A percentile compares a stretch with the other conserved stretches of the same genome.
Conservation (phyloP, 2,113 vertebrate genomes). For the Puffinus mauretanicus region DNA sequence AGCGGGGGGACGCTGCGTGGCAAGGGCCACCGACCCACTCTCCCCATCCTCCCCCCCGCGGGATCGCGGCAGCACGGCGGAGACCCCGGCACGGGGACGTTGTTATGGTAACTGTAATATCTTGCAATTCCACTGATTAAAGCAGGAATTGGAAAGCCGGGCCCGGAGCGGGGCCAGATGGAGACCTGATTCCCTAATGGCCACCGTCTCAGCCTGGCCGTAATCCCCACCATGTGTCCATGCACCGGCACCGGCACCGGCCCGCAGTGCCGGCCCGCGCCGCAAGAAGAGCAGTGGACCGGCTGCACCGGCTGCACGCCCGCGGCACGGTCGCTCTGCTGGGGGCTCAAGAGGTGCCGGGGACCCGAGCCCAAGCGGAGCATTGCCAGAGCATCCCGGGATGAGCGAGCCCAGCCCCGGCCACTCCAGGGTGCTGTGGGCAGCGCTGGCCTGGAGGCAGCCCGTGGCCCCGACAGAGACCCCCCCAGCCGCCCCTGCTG, state of each 20-base stretch:
- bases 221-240: constrained; percentile 41
- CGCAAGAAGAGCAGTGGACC: not conserved
- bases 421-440: rapidly evolving
- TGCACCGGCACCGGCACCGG: not conserved
- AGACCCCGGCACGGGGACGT: not conserved
- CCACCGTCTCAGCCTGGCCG: not conserved
- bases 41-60: not conserved
- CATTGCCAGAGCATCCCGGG: not conserved
- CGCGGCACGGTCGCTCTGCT: rapidly evolving
- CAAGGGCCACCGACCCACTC: rapidly evolving
- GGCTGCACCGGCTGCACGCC: rapidly evolving
- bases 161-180: constrained; percentile 39
- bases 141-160: constrained; percentile 32
- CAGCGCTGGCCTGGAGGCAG: not conserved
- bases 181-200: constrained; percentile 68
- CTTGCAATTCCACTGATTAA: constrained; percentile 60
- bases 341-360: rapidly evolving
- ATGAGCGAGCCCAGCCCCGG: not conserved
- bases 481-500: rapidly evolving
- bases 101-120: constrained; percentile 57
- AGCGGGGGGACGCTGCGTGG: rapidly evolving
- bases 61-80: rapidly evolving
- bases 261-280: rapidly evolving
- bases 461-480: not conserved
- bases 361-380: rapidly evolving